phyloP scores from a whole-genome alignment of 2,888 invertebrate genomes.

The Baronia brevicornis region DNA sequence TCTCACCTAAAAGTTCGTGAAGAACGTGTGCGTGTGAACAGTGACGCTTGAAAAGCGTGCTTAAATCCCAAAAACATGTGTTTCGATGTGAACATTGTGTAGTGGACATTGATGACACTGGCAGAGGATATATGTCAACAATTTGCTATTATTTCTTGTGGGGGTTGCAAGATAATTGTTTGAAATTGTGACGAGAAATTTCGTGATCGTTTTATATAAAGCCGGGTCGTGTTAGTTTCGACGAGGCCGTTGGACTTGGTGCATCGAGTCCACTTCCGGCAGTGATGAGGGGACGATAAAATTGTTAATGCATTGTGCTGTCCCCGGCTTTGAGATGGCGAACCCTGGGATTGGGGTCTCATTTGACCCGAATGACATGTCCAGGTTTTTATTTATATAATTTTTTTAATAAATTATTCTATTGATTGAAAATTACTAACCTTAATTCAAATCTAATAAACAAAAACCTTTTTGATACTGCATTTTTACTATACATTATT shows the following conservation, averaged over 20 bases:
- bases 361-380: slow-evolving; percentile 82
- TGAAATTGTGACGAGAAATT: slow-evolving; percentile 21
- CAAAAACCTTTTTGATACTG: too few species aligned
- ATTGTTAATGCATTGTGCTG: slow-evolving; percentile 28
- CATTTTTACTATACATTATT: too few species aligned
- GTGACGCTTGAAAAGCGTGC: slow-evolving; percentile 39
- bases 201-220: slow-evolving; percentile 22
- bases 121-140: slow-evolving; percentile 56
- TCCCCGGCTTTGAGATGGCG: slow-evolving; percentile 51
- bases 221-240: slow-evolving; percentile 28
- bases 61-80: slow-evolving; percentile 63
- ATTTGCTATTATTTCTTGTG: slow-evolving; percentile 47
- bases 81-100: slow-evolving; percentile 67
- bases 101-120: slow-evolving; percentile 42
- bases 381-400: slow-evolving; percentile 55
- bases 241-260: slow-evolving; percentile 37
- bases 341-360: slow-evolving; percentile 77
- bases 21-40: slow-evolving; percentile 40
- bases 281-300: slow-evolving; percentile 48
- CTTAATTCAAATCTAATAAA: too few species aligned
- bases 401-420: slow-evolving; percentile 3
- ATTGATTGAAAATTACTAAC: background rate
- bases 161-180: slow-evolving; percentile 30
- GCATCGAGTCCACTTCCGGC: slow-evolving; percentile 42
- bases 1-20: slow-evolving; percentile 46